Evolutionary conservation across 1,140 invertebrate species (phyloP).

Genomic region (Centruroides sculpturatus): DNA sequence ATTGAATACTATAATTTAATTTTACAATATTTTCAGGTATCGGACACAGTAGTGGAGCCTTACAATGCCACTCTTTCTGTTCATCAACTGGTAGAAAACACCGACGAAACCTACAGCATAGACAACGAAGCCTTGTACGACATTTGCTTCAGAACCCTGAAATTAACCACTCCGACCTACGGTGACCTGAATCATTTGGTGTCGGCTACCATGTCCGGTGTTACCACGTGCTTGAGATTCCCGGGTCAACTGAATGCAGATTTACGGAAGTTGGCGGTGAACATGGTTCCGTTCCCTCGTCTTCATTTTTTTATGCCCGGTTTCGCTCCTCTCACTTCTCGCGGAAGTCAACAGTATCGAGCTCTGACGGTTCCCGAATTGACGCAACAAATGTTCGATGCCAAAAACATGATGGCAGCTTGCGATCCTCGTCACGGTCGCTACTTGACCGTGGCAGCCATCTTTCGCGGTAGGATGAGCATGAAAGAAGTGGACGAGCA

Average conservation of each 20-base stretch:
- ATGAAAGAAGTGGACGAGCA: no score
- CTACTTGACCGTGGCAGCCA: background rate
- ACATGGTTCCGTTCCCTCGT: constrained; percentile 91
- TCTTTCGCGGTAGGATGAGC: no score
- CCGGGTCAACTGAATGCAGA: constrained; percentile 32
- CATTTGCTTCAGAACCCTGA: no score
- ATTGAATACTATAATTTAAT: no score
- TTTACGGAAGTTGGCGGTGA: constrained; percentile 87
- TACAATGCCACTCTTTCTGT: constrained; percentile 45
- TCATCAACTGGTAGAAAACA: constrained; percentile 72
- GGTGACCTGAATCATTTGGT: constrained; percentile 30
- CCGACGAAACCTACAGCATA: constrained; percentile 67
- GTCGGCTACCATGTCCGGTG: no score
- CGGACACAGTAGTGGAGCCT: constrained; percentile 76
- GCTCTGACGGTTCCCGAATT: constrained; percentile 68
- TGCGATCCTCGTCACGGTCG: no score
- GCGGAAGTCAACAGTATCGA: constrained; percentile 33
- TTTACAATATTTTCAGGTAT: constrained; percentile 28
- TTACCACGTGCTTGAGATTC: no score
- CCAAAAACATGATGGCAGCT: no score
- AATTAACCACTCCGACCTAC: constrained; percentile 42
- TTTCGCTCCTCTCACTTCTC: constrained; percentile 49
- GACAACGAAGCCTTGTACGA: constrained; percentile 48
- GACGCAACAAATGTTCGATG: constrained; percentile 36
- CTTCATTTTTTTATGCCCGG: constrained; percentile 37